These are phyloP conservation scores for Aurelia sp. DNA, from an alignment of 30 jellyfish, hydroid and myxozoan species.

Conservation along the genomic window DNA sequence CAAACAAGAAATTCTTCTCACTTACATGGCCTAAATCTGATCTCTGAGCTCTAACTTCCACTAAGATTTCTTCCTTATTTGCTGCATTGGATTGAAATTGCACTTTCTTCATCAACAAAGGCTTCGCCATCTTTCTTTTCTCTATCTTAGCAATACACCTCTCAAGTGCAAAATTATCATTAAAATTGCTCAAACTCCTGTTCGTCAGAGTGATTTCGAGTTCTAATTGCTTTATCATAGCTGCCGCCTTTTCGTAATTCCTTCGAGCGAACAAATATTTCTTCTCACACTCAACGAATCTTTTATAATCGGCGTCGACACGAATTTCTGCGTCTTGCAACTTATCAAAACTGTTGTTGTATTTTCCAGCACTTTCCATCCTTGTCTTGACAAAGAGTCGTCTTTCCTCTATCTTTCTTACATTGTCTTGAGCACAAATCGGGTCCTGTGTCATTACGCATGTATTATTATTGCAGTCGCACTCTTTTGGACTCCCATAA, in stretches of 20 bases:
- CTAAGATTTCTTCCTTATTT: slow-evolving; percentile 22
- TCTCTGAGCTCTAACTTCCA: slow-evolving; percentile 6
- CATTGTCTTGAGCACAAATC: slow-evolving; percentile 31
- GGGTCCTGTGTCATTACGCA: slow-evolving; percentile 56
- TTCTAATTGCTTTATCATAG: slow-evolving; percentile 32
- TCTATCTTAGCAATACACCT: slow-evolving; percentile 27
- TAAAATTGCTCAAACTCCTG: slow-evolving; percentile 30
- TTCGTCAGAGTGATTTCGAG: slow-evolving; percentile 43
- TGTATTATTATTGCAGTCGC: slow-evolving; percentile 29
- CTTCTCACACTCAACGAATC: slow-evolving; percentile 38
- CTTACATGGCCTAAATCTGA: neutral
- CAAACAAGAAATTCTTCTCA: slow-evolving; percentile 22
- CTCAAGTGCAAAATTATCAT: slow-evolving; percentile 46
- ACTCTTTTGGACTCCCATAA: slow-evolving; percentile 53
- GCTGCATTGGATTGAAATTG: slow-evolving; percentile 36
- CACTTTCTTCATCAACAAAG: slow-evolving; percentile 8
- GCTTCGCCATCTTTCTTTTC: neutral
- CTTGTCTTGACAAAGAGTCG: slow-evolving; percentile 11
- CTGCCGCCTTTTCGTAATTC: slow-evolving; percentile 32
- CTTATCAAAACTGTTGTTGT: slow-evolving; percentile 44
- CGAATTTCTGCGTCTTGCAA: slow-evolving; percentile 32
- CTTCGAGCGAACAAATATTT: slow-evolving; percentile 22
- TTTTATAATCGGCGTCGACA: neutral
- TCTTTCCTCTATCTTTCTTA: slow-evolving; percentile 18
- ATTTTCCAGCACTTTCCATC: slow-evolving; percentile 59